phyloP scores from a whole-genome alignment of 2,113 vertebrate species.

The Montifringilla adamsi region DNA sequence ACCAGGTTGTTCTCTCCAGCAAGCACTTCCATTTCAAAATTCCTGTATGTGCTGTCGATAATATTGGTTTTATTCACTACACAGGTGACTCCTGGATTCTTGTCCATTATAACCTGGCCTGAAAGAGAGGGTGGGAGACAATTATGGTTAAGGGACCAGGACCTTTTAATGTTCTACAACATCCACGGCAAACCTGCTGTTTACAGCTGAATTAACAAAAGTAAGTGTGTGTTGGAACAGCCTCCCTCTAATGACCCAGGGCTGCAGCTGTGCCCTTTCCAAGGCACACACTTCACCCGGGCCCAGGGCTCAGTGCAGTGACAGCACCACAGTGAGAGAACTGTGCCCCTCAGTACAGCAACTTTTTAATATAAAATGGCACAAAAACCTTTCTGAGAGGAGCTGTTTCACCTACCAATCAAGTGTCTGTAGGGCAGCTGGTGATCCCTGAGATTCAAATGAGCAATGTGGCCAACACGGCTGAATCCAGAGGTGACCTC shows the following conservation, averaged over 20 bases:
- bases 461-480: constrained; percentile 93
- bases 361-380: rapidly evolving
- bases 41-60: constrained; percentile 89
- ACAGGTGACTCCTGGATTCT: constrained; percentile 92
- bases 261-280: neutral
- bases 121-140: constrained; percentile 5
- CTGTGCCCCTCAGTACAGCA: neutral
- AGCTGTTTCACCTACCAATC: constrained; percentile 81
- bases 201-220: neutral
- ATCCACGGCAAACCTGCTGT: neutral
- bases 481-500: constrained; percentile 92
- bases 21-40: constrained; percentile 94
- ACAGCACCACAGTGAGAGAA: neutral
- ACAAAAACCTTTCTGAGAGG: rapidly evolving
- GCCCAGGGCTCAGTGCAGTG: neutral
- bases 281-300: neutral
- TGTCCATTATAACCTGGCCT: constrained; percentile 96
- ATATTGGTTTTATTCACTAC: constrained; percentile 92
- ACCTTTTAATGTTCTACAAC: neutral
- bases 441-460: constrained; percentile 94
- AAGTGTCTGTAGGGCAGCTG: constrained; percentile 88
- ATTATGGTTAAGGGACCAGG: neutral
- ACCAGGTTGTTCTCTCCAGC: constrained; percentile 91
- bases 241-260: neutral
- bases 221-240: neutral